A percentile compares a stretch with the other conserved stretches of the same genome.
Evolutionary conservation across 2,113 vertebrate genomes (phyloP).

Genomic region (Bagarius yarrelli): DNA sequence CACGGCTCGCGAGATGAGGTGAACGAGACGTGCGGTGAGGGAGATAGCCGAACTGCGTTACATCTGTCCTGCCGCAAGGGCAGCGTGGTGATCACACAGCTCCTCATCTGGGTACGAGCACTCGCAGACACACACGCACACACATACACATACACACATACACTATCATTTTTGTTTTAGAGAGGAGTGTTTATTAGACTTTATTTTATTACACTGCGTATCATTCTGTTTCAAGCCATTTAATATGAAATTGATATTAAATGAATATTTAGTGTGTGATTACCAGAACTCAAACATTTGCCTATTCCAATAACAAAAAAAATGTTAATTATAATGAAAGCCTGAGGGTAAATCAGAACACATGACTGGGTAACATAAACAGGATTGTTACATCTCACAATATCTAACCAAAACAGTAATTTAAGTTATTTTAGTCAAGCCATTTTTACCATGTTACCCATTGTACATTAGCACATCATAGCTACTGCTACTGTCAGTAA

Average conservation of each 20-base stretch:
- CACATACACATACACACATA: background rate
- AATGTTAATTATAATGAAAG: background rate
- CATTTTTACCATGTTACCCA: too few species aligned
- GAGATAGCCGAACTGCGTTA: conserved; percentile 86
- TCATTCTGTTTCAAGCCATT: background rate
- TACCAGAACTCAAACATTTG: background rate
- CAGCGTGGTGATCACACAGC: conserved; percentile 87
- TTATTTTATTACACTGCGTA: background rate
- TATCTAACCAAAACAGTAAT: background rate
- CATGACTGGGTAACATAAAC: background rate
- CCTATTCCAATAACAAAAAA: too few species aligned
- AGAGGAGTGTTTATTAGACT: background rate
- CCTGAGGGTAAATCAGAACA: background rate
- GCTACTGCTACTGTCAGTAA: too few species aligned
- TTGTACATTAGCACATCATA: too few species aligned
- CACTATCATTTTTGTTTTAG: background rate
- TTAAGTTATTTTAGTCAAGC: too few species aligned
- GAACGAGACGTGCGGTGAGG: conserved; percentile 92
- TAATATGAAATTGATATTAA: background rate
- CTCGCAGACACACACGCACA: background rate
- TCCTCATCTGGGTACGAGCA: conserved; percentile 88
- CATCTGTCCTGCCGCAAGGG: conserved; percentile 90
- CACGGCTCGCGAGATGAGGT: conserved; percentile 90
- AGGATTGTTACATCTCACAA: background rate
- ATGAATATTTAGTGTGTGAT: background rate